Evolutionary conservation across 2,113 vertebrate genomes (phyloP).

Genomic region (Neomonachus schauinslandi): DNA sequence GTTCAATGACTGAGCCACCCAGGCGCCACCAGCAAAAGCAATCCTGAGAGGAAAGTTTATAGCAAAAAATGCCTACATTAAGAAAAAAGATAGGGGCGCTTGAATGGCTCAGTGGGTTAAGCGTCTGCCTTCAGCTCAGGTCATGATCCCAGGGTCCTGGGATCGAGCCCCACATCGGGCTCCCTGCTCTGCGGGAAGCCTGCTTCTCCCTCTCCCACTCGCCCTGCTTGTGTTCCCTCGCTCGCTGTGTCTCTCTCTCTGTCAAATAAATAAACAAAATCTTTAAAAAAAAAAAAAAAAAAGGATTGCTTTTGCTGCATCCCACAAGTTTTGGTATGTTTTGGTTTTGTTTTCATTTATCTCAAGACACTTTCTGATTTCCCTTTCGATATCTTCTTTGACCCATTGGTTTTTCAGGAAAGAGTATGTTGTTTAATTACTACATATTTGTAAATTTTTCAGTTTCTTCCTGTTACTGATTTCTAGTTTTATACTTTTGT

Average conservation of each 20-base stretch:
- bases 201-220: no score
- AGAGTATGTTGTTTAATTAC: not conserved
- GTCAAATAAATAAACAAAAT: no score
- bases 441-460: not conserved
- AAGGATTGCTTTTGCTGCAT: not conserved
- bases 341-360: not conserved
- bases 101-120: no score
- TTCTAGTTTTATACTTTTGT: not conserved
- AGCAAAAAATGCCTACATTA: not conserved
- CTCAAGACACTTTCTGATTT: not conserved
- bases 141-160: no score
- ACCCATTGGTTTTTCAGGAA: not conserved
- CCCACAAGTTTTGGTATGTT: not conserved
- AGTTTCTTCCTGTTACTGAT: not conserved
- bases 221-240: no score
- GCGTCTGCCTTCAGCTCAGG: no score
- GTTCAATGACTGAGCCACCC: no score
- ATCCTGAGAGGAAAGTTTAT: not conserved
- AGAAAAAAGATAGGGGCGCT: not conserved
- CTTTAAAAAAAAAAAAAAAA: no score
- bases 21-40: not conserved
- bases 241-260: no score
- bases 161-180: no score
- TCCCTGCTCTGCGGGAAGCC: no score
- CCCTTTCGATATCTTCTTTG: not conserved